phyloP scores from a whole-genome alignment of 2,113 vertebrate genomes.

The Silurus meridionalis region DNA sequence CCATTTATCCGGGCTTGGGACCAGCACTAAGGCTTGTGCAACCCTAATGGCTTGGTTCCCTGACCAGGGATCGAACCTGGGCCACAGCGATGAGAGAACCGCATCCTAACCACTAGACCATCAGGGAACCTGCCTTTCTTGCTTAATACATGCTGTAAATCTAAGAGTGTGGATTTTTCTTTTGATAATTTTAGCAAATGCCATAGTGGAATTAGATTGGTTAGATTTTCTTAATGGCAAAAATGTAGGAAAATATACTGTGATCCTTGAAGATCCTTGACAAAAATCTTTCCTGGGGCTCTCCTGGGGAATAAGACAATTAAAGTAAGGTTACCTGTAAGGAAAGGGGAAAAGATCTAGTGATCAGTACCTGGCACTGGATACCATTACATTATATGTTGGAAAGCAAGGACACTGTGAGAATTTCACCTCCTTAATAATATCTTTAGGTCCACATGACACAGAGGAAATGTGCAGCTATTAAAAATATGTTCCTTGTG shows the following conservation, averaged over 20 bases:
- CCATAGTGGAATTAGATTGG: no score
- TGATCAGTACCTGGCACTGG: conserved; percentile 5
- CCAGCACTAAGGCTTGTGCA: no score
- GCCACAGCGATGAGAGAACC: no score
- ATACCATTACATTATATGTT: not conserved
- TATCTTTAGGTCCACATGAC: not conserved
- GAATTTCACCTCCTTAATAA: not conserved
- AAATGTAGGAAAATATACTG: not conserved
- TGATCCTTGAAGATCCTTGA: not conserved
- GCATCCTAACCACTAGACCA: no score
- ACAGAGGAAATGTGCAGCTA: not conserved
- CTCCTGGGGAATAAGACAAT: conserved; percentile 15
- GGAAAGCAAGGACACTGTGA: not conserved
- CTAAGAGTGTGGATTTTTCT: no score
- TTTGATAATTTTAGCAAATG: no score
- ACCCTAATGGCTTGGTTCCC: no score
- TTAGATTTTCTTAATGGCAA: not conserved
- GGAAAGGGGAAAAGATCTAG: not conserved
- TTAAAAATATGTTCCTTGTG: not conserved
- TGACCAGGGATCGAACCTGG: no score
- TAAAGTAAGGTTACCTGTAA: not conserved
- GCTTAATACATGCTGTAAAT: no score
- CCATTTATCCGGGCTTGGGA: no score
- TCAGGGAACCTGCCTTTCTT: no score
- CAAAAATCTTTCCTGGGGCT: not conserved